Evolutionary conservation across 2,113 vertebrate species (phyloP), one percentile per base, ranked within the genome.

Genomic region (Apteryx mantelli): DNA sequence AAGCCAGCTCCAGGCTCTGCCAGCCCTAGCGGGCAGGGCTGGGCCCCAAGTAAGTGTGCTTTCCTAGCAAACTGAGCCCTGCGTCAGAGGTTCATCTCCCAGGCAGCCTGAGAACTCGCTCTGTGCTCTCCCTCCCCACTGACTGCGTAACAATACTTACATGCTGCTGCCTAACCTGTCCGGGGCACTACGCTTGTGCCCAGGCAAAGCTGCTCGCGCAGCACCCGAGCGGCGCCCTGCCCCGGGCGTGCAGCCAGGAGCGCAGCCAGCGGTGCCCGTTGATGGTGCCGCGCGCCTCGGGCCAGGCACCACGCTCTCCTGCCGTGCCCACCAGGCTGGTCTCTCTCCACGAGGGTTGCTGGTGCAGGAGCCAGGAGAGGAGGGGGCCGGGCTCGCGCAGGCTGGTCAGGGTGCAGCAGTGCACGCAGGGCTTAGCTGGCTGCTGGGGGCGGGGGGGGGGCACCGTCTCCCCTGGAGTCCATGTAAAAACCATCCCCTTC

Each of bases 161-260:
- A 32, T 1, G 3, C 65, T 71, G 65, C 42, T 83, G 38, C 46
- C 73, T 38, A 32, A 2, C 8, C 1, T 17, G 12, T 9, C 34
- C 24, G 0, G 0, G 46, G 17, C 64, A 58, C 0, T 0, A 52
- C 20, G 53, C 61, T 91, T 48, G 19, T 17, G 25, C 9, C 36
- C 61, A 28, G 20, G 15, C 0, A 1, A 32, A 44, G 42, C 55
- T 7, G n/a, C 60, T 65, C 30, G 3, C 16, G 36, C 91, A 86
- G 73, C 82, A 71, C 28, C 4, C 0, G 28, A 15, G 4, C 48
- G 32, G 82, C 69, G 61, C 60, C 44, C 28, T 53, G 52, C 18
- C 50, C 50, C 50, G 21, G 18, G 21, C 7, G 50, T 52, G 46
- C 46, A 48, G 36, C 36, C 36, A 36, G 36, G 36, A 36, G 36